Evolutionary conservation across 2,888 invertebrate species (phyloP).

Genomic region (Apotomis capreana): DNA sequence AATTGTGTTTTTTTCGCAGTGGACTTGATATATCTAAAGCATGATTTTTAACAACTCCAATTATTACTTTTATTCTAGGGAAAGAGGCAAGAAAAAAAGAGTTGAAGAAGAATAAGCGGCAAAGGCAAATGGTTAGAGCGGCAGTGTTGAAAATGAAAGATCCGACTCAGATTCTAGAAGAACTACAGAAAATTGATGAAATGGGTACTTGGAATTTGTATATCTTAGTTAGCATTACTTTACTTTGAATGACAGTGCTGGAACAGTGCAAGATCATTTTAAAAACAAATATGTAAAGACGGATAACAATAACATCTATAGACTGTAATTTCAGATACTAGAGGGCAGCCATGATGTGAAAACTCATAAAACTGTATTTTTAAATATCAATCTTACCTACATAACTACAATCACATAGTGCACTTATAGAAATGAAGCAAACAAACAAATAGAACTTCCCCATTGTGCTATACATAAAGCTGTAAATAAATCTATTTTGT

Average conservation of each 20-base stretch:
- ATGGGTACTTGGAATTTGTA: conserved; percentile 88
- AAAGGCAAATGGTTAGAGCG: conserved; percentile 96
- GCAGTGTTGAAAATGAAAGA: conserved; percentile 99
- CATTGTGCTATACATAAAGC: too few species aligned
- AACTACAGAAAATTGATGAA: conserved; percentile 98
- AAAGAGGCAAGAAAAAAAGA: conserved; percentile 99
- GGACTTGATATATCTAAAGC: neutral
- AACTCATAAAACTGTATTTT: too few species aligned
- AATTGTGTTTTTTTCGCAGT: neutral
- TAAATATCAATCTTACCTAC: too few species aligned
- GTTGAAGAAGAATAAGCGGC: conserved; percentile 98
- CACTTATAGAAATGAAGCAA: too few species aligned
- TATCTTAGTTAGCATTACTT: neutral
- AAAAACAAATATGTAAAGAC: too few species aligned
- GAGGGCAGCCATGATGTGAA: too few species aligned
- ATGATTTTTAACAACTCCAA: neutral
- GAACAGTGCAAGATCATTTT: neutral
- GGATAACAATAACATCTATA: too few species aligned
- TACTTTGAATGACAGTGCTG: neutral
- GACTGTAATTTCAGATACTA: too few species aligned
- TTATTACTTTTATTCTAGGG: conserved; percentile 80
- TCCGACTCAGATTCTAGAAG: conserved; percentile 96
- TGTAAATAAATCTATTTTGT: neutral
- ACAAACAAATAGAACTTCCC: too few species aligned
- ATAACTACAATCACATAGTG: too few species aligned